Percentiles rank a stretch among this genome's conserved stretches.
phyloP scores from a whole-genome alignment of 2,113 vertebrate species.

The Ptyas mucosa region DNA sequence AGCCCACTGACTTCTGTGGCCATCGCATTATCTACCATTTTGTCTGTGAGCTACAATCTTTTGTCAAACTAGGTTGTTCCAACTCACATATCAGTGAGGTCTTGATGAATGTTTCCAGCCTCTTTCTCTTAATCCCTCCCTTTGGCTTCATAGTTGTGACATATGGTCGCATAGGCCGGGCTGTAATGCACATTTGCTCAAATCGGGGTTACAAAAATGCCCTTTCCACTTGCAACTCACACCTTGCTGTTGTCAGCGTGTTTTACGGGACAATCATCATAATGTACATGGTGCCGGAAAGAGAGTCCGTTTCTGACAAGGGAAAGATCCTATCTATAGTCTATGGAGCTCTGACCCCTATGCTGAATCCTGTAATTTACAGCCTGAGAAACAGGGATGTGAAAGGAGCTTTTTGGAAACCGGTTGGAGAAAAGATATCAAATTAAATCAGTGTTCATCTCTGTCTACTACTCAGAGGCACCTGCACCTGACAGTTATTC shows the following conservation, averaged over 20 bases:
- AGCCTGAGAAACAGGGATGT: slow-evolving; percentile 41
- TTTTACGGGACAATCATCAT: slow-evolving; percentile 36
- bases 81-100: slow-evolving; percentile 12
- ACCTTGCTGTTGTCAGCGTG: slow-evolving; percentile 35
- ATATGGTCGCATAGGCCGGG: slow-evolving; percentile 14
- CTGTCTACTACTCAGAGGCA: not conserved
- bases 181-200: slow-evolving; percentile 9
- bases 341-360: not conserved
- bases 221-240: slow-evolving; percentile 31
- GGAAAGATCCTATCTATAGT: slow-evolving; percentile 23
- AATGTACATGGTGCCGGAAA: slow-evolving; percentile 33
- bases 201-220: not conserved
- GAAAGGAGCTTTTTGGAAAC: slow-evolving; percentile 11
- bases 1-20: slow-evolving; percentile 22
- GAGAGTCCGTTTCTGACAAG: slow-evolving; percentile 9
- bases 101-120: slow-evolving; percentile 29
- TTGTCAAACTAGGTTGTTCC: slow-evolving; percentile 38
- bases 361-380: not conserved
- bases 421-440: not conserved
- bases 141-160: slow-evolving; percentile 33
- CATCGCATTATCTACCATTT: slow-evolving; percentile 33
- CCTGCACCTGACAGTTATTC: not conserved
- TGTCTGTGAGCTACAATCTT: slow-evolving; percentile 33
- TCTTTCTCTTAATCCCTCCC: slow-evolving; percentile 23
- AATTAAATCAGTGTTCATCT: not conserved